Percentiles rank a stretch among this genome's conserved stretches.
Conservation (phyloP, 2,113 vertebrate species). For the Willisornis vidua region DNA sequence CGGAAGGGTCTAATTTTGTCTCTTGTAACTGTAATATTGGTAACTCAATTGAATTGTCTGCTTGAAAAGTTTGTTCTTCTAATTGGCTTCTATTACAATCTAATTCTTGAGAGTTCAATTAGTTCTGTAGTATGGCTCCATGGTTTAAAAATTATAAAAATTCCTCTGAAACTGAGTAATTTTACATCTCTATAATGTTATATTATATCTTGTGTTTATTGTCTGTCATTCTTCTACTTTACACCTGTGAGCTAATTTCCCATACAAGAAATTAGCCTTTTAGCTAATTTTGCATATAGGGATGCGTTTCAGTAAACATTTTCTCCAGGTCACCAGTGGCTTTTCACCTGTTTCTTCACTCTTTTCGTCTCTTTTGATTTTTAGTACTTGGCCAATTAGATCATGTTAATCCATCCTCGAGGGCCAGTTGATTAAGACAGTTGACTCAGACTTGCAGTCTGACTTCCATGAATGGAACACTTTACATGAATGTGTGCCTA, state of each 20-base stretch:
- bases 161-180: neutral
- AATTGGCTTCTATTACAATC: neutral
- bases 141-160: neutral
- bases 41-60: neutral
- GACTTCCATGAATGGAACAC: neutral
- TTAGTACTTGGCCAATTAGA: neutral
- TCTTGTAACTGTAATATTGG: neutral
- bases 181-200: neutral
- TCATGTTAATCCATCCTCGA: neutral
- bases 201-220: neutral
- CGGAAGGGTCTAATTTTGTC: neutral
- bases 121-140: neutral
- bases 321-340: neutral
- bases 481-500: neutral
- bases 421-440: neutral
- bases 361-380: neutral
- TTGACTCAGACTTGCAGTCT: neutral
- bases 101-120: neutral
- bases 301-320: neutral
- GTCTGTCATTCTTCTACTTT: neutral
- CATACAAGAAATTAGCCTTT: neutral
- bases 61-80: neutral
- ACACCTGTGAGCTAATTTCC: neutral
- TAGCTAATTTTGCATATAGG: neutral
- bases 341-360: neutral